Evolutionary conservation across 2,888 invertebrate species (phyloP), one percentile per base, ranked within the genome.

Genomic region (Harpagoxenus sublaevis): DNA sequence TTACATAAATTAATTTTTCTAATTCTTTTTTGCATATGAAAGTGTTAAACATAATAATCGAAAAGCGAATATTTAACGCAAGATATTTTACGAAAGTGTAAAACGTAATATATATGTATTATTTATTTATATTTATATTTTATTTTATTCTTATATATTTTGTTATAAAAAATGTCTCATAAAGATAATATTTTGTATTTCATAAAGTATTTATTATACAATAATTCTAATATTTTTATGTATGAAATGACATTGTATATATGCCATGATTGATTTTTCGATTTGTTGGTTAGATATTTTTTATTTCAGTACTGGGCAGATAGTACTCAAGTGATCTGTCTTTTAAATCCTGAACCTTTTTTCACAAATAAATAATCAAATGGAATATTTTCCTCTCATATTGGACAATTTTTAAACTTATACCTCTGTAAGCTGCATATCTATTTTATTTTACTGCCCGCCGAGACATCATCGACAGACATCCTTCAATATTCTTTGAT

Each of bases 401-500:
- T 23, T 23, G 4, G 9, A 23, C 10, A 15, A 66, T 48, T 48
- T 66, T 68, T 28, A 9, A 68, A 31, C 18, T 68, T 57, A 5
- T 42, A 23, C 28, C 28, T n/a, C 8, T 55, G 2, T 23, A 9
- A 4, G 23, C 48, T 10, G 51, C 48, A 18, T 3, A 18, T 31
- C 45, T 35, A 35, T 51, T 35, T 75, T 35, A 65, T 65, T 65
- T 48, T 39, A 63, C 12, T 48, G 63, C 63, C 75, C 74, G n/a
- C 28, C 31, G n/a, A 18, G 62, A 39, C 48, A 63, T n/a, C 35
- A 10, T 63, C 48, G 48, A 8, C 48, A 28, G 75, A 66, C n/a
- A 65, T 75, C 73, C 48, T 75, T 48, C 51, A 35, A 63, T 63
- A 75, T 75, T 75, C 75, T 75, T 75, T 75, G 75, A 75, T 75